phyloP scores from a whole-genome alignment of 2,797 vertebrate genomes.

The Megalops cyprinoides region DNA sequence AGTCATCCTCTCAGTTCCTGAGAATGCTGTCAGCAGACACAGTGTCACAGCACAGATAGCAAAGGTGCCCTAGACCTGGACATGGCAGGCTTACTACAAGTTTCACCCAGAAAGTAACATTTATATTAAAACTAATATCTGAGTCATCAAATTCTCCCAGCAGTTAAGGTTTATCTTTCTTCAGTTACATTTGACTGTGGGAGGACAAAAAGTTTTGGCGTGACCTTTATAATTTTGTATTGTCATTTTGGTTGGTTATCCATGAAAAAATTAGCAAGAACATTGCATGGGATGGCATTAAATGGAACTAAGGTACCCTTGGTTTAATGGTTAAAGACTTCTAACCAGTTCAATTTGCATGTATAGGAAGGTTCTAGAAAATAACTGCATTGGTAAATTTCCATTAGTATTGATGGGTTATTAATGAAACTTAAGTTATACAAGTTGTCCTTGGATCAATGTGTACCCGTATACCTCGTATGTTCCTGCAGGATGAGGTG shows the following conservation, averaged over 20 bases:
- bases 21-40: conserved; percentile 13
- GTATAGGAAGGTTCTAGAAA: neutral
- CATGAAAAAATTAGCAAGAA: no score
- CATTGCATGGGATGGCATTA: no score
- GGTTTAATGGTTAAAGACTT: neutral
- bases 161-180: neutral
- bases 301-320: no score
- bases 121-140: no score
- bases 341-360: neutral
- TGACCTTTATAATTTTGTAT: neutral
- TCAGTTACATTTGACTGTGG: neutral
- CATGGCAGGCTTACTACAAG: neutral
- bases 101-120: neutral
- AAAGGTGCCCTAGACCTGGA: neutral
- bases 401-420: neutral
- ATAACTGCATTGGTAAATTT: neutral
- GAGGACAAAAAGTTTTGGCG: neutral
- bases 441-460: neutral
- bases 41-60: conserved; percentile 30
- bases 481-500: conserved; percentile 98
- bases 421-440: neutral
- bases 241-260: neutral
- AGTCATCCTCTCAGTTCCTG: conserved; percentile 22
- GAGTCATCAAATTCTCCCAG: no score
- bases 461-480: conserved; percentile 82